Evolutionary conservation across 2,797 vertebrate genomes (phyloP).

Genomic region (Melanotaenia parkinsoni): DNA sequence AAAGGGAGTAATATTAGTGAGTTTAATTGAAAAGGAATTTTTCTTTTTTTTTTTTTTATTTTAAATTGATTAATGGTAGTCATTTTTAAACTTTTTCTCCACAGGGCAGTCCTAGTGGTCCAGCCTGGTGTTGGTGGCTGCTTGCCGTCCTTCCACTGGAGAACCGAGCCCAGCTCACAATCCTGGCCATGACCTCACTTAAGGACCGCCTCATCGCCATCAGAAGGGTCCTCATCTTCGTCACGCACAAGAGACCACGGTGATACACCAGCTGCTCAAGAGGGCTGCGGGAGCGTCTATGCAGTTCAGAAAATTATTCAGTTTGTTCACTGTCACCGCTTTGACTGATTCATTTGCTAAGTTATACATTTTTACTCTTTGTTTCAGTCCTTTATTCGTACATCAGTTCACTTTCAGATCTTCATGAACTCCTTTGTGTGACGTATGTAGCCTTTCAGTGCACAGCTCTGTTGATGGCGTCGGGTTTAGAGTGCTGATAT

Average conservation of each 20-base stretch:
- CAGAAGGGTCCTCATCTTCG: slow-evolving; percentile 89
- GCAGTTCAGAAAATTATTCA: slow-evolving; percentile 36
- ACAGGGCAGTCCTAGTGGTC: slow-evolving; percentile 88
- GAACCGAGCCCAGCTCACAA: slow-evolving; percentile 91
- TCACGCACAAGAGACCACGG: slow-evolving; percentile 89
- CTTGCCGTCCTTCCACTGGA: slow-evolving; percentile 91
- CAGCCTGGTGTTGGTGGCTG: slow-evolving; percentile 96
- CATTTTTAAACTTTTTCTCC: not conserved
- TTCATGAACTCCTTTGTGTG: slow-evolving; percentile 6
- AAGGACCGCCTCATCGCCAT: slow-evolving; percentile 92
- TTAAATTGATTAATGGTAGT: no score
- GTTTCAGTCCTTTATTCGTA: not conserved
- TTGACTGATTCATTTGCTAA: not conserved
- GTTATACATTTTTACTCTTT: not conserved
- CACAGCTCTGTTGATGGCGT: not conserved
- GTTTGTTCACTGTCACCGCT: not conserved
- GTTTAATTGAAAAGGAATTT: no score
- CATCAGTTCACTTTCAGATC: slow-evolving; percentile 1
- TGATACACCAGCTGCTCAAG: slow-evolving; percentile 57
- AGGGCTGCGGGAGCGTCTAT: slow-evolving; percentile 32
- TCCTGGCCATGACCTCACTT: slow-evolving; percentile 89
- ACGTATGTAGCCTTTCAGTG: slow-evolving; percentile 12
- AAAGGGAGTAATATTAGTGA: no score
- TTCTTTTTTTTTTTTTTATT: no score
- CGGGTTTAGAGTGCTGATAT: not conserved